phyloP scores from a whole-genome alignment of 2,888 invertebrate species.

The Leptinotarsa rubiginosa region DNA sequence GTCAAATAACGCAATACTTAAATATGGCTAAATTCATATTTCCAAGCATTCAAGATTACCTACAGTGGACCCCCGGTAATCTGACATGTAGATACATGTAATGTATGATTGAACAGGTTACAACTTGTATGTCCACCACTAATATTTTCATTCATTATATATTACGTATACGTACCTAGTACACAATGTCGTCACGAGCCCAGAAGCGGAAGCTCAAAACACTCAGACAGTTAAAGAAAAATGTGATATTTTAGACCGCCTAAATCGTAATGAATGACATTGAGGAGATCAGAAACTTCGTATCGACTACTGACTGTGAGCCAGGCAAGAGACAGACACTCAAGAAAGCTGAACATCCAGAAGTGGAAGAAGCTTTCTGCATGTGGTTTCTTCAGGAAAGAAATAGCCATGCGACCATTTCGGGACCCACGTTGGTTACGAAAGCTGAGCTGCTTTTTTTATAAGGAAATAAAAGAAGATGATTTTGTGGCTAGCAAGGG shows the following conservation, averaged over 20 bases:
- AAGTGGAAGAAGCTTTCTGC: slow-evolving; percentile 47
- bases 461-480: slow-evolving; percentile 36
- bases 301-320: slow-evolving; percentile 19
- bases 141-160: too few relatives aligned
- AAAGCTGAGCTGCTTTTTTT: slow-evolving; percentile 40
- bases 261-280: slow-evolving; percentile 28
- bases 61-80: not conserved
- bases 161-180: too few relatives aligned
- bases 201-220: too few relatives aligned
- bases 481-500: slow-evolving; percentile 28
- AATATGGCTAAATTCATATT: too few relatives aligned
- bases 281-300: slow-evolving; percentile 13
- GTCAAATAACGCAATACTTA: too few relatives aligned
- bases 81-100: not conserved
- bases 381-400: slow-evolving; percentile 48
- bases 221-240: too few relatives aligned
- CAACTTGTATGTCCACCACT: not conserved
- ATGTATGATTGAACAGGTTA: not conserved
- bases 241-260: too few relatives aligned
- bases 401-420: slow-evolving; percentile 34
- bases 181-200: too few relatives aligned
- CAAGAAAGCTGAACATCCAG: slow-evolving; percentile 34
- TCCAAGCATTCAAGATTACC: too few relatives aligned
- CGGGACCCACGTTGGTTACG: slow-evolving; percentile 35
- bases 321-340: slow-evolving; percentile 29